Evolutionary conservation across 2,113 vertebrate species (phyloP).

Genomic region (Pterophyllum scalare): DNA sequence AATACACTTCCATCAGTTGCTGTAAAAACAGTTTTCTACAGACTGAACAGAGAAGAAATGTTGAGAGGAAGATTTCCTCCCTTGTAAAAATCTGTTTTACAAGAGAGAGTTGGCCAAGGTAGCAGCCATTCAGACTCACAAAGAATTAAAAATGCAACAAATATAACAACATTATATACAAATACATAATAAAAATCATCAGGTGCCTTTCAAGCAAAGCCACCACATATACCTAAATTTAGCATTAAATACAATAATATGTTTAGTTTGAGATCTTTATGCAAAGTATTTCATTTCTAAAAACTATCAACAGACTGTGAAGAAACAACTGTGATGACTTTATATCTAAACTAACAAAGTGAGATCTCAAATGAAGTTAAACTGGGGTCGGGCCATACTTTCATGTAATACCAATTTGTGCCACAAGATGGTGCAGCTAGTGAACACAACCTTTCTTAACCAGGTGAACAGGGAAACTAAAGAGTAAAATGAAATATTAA

Average conservation of each 20-base stretch:
- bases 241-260: background rate
- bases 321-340: background rate
- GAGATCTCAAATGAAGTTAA: background rate
- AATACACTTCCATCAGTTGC: accelerated
- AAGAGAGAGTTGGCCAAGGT: background rate
- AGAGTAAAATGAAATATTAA: background rate
- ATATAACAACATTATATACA: background rate
- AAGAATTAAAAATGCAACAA: background rate
- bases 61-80: no score
- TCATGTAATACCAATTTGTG: background rate
- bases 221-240: background rate
- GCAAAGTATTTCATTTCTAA: background rate
- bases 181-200: background rate
- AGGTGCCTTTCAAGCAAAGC: no score
- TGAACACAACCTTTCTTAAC: background rate
- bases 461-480: background rate
- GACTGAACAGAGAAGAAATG: background rate
- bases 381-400: accelerated
- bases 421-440: background rate
- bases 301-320: background rate
- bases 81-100: background rate
- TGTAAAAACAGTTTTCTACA: no score
- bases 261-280: background rate
- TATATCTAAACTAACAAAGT: background rate
- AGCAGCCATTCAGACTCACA: background rate